A percentile compares a stretch with the other conserved stretches of the same genome.
Evolutionary conservation across 2,113 vertebrate genomes (phyloP).

Genomic region (Ceuthmochares aereus): DNA sequence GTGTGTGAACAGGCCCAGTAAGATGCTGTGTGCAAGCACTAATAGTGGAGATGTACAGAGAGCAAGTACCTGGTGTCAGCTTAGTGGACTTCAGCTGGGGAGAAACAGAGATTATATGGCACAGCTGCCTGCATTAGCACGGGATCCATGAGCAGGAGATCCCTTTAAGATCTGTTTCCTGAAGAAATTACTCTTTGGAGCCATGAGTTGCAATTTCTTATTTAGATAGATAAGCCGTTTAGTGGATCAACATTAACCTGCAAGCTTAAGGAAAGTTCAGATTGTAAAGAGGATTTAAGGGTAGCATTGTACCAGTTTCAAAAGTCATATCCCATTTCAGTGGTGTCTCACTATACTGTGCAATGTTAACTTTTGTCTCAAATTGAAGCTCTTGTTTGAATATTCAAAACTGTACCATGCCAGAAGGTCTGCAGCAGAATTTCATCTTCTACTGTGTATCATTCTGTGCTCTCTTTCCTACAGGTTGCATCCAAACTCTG

Average conservation of each 20-base stretch:
- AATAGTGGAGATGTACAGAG: neutral
- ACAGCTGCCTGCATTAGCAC: neutral
- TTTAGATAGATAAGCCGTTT: neutral
- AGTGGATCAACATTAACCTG: neutral
- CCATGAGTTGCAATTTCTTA: neutral
- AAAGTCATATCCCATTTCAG: neutral
- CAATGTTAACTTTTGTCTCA: neutral
- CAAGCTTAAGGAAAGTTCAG: neutral
- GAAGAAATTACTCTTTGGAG: neutral
- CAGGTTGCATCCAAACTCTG: neutral
- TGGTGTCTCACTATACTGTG: fast-evolving
- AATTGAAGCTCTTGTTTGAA: neutral
- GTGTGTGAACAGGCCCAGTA: neutral
- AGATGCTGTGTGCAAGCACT: neutral
- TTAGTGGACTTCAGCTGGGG: neutral
- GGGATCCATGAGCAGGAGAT: neutral
- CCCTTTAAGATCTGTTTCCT: neutral
- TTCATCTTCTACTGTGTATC: neutral
- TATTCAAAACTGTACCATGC: neutral
- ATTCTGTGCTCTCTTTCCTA: neutral
- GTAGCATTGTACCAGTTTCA: neutral
- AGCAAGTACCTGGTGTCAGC: neutral
- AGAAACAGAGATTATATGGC: neutral
- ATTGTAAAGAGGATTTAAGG: neutral
- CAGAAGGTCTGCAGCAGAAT: neutral